Conservation (phyloP, 2,113 vertebrate genomes). For the Rhagologus leucostigma region DNA sequence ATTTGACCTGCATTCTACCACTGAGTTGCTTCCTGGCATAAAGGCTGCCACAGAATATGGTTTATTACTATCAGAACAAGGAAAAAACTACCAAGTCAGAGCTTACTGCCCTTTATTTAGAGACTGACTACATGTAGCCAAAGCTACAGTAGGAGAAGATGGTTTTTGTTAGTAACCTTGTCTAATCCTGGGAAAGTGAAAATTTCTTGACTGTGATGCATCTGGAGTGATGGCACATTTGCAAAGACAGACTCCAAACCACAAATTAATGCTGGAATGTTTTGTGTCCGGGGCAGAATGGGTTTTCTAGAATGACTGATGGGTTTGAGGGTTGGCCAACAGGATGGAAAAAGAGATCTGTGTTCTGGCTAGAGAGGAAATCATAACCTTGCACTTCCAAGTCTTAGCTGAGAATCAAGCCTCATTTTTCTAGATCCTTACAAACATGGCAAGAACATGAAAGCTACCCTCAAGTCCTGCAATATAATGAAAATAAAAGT, state of each 20-base stretch:
- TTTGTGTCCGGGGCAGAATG: neutral
- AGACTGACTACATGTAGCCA: neutral
- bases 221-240: neutral
- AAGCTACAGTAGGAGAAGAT: neutral
- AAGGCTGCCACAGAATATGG: neutral
- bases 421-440: neutral
- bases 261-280: neutral
- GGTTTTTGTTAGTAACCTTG: neutral
- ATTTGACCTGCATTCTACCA: neutral
- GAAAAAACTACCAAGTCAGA: neutral
- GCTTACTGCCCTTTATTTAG: neutral
- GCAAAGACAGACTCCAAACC: neutral
- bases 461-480: neutral
- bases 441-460: neutral
- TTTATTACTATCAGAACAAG: neutral
- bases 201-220: neutral
- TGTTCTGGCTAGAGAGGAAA: neutral
- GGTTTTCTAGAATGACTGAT: neutral
- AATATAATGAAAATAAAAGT: neutral
- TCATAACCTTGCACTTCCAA: neutral
- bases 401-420: neutral
- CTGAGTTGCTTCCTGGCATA: neutral
- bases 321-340: neutral
- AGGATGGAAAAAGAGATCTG: neutral
- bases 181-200: neutral